Conservation (phyloP, 2,888 invertebrate species). For the Pandemis cinnamomeana region DNA sequence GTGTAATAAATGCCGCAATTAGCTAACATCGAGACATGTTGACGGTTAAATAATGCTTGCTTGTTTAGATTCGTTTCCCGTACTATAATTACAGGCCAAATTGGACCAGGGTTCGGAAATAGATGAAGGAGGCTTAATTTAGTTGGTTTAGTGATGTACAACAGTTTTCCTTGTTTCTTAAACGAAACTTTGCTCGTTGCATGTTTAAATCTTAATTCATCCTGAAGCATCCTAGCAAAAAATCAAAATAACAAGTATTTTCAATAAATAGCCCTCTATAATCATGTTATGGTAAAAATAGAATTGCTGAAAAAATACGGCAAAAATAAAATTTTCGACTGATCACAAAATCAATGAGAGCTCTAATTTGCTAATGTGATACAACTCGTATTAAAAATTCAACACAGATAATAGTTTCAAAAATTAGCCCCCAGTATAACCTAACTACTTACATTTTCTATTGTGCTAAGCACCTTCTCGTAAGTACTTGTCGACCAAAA, state of each 20-base stretch:
- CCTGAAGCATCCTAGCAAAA: too few relatives aligned
- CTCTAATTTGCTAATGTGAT: too few relatives aligned
- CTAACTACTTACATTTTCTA: too few relatives aligned
- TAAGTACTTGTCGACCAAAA: background rate
- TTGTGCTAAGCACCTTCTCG: background rate
- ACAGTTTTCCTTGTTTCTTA: background rate
- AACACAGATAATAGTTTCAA: too few relatives aligned
- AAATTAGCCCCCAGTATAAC: too few relatives aligned
- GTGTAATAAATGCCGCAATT: slow-evolving; percentile 1
- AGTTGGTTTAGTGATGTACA: background rate
- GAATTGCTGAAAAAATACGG: too few relatives aligned
- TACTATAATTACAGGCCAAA: slow-evolving; percentile 14
- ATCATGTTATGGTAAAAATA: too few relatives aligned
- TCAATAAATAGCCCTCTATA: too few relatives aligned
- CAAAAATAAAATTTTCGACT: too few relatives aligned
- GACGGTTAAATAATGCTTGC: slow-evolving; percentile 7
- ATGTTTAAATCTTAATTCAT: background rate
- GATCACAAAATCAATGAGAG: too few relatives aligned
- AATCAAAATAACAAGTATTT: too few relatives aligned
- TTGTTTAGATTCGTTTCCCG: slow-evolving; percentile 22
- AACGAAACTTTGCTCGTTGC: background rate
- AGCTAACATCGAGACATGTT: slow-evolving; percentile 9
- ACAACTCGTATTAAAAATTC: too few relatives aligned
- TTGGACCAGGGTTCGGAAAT: background rate
- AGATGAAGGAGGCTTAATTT: slow-evolving; percentile 5